phyloP scores from a whole-genome alignment of 2,113 vertebrate genomes.

The Rhizomys pruinosus region DNA sequence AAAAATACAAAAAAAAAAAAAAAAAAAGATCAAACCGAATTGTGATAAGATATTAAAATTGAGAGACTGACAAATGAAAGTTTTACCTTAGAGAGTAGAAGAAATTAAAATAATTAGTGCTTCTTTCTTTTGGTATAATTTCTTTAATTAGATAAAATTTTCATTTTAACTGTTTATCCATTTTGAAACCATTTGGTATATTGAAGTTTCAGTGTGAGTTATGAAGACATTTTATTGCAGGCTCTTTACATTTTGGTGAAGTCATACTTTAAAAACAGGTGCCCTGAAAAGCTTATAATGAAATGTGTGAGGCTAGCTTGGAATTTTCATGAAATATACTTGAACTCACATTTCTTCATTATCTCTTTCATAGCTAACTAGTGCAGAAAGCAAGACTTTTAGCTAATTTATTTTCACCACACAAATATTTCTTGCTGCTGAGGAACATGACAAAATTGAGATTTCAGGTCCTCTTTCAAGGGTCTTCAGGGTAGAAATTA shows the following conservation, averaged over 20 bases:
- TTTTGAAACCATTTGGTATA: constrained; percentile 15
- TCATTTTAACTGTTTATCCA: constrained; percentile 60
- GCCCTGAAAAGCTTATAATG: neutral
- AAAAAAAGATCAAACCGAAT: constrained; percentile 76
- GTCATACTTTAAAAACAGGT: neutral
- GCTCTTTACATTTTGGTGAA: constrained; percentile 4
- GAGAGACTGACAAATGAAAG: constrained; percentile 77
- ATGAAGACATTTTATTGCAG: neutral
- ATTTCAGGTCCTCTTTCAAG: neutral
- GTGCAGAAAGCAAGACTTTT: neutral
- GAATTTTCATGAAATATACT: constrained; percentile 21
- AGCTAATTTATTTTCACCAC: neutral
- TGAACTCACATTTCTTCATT: constrained; percentile 8
- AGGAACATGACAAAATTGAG: constrained; percentile 13
- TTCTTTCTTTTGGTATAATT: constrained; percentile 72
- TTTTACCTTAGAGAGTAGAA: constrained; percentile 79
- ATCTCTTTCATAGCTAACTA: neutral
- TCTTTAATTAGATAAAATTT: constrained; percentile 73
- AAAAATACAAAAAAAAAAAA: too few relatives aligned
- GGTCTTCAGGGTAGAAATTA: neutral
- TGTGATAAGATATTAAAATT: constrained; percentile 79
- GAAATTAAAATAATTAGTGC: constrained; percentile 76
- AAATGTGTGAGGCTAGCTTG: neutral
- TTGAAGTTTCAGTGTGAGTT: neutral
- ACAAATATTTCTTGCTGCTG: constrained; percentile 20